Conservation (phyloP, 2,797 vertebrate species). For the Valencia hispanica region DNA sequence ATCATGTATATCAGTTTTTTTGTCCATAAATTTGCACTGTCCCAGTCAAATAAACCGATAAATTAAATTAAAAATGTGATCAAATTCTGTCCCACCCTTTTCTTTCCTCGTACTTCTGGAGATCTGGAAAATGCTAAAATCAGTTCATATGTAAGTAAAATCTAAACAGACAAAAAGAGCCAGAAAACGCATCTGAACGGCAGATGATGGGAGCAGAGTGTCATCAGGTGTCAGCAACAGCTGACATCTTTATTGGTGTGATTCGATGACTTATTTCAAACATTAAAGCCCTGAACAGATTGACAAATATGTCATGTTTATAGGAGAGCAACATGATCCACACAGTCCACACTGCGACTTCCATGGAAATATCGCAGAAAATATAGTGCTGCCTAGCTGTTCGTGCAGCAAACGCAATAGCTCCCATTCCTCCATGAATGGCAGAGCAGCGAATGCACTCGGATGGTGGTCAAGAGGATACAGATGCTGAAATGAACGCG, state of each 20-base stretch:
- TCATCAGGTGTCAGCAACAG: conserved; percentile 41
- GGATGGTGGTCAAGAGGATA: conserved; percentile 24
- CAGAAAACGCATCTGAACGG: conserved; percentile 18
- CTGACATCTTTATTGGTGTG: conserved; percentile 29
- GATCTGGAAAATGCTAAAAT: neutral
- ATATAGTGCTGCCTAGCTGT: conserved; percentile 11
- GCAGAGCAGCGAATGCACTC: neutral
- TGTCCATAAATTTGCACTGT: too few species aligned
- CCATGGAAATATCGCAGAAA: conserved; percentile 15
- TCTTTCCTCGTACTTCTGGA: too few species aligned
- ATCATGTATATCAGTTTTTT: too few species aligned
- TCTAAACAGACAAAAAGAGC: too few species aligned
- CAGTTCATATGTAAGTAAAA: neutral
- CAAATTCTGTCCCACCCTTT: too few species aligned
- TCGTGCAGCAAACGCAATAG: conserved; percentile 29
- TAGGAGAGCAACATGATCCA: conserved; percentile 5
- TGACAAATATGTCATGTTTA: conserved; percentile 12
- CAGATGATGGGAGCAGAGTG: conserved; percentile 32
- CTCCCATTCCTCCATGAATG: conserved; percentile 5
- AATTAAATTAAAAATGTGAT: too few species aligned
- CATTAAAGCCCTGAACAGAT: neutral
- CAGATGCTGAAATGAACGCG: conserved; percentile 35
- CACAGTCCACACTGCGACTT: conserved; percentile 13
- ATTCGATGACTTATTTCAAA: conserved; percentile 23
- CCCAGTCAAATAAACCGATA: too few species aligned